Base-by-base conservation (phyloP, 2,797 vertebrate species). In the Staurois parvus region DNA sequence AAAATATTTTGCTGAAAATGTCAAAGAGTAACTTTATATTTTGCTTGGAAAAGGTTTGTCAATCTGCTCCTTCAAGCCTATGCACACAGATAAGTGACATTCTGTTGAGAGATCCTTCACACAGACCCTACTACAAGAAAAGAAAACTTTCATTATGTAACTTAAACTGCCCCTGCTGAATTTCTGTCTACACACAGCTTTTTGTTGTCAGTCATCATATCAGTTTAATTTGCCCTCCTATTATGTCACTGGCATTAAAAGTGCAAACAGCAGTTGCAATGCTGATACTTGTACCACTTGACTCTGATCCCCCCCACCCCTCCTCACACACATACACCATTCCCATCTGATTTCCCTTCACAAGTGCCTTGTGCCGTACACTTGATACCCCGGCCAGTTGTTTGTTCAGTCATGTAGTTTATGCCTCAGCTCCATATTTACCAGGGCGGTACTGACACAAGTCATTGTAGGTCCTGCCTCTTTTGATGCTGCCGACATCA, bases 201-300 rank as follows among this genome's bases (percentile, higher is more conserved):
- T 83, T 83, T 67, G 79, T 78, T 76, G 79, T 86, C 84, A 40
- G 48, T 86, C 84, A 86, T 81, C 84, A 30, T 73, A 86, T 83
- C 79, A 37, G 79, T 83, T 83, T 78, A 86, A 83, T 78, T 77
- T 56, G 8, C 77, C 34, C 75, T 79, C 85, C 80, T 86, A 83
- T 86, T 83, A 86, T 86, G 75, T 86, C 79, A 86, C 45, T 74
- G 80, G 75, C 80, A 86, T 70, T 76, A 79, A 78, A 78, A 78
- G 80, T 83, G 80, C 85, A 86, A 86, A 83, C 74, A 86, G 80
- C 85, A 86, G 85, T 86, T 86, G 85, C 68, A 72, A 67, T 79
- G 74, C 80, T 86, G 85, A 83, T 83, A 56, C 79, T 82, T 78
- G 68, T 82, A 76, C 64, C 85, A 83, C 85, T 86, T 86, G 79